Evolutionary conservation across 1,140 invertebrate species (phyloP).

Genomic region (Leptinotarsa defecta): DNA sequence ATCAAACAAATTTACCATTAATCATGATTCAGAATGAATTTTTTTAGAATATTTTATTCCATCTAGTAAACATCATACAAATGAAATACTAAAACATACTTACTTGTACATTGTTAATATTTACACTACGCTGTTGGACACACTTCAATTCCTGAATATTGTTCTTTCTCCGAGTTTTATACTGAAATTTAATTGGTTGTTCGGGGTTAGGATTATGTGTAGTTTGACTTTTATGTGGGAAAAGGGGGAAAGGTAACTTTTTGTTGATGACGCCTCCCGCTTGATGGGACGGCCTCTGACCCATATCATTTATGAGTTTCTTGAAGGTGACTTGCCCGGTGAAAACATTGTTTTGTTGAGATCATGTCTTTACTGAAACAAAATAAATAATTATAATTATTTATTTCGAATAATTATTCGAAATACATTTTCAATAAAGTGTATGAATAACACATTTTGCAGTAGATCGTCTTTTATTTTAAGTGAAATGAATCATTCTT

Average conservation of each 20-base stretch:
- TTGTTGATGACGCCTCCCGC: conserved; percentile 35
- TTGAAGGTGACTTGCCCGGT: neutral
- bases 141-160: conserved; percentile 19
- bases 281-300: conserved; percentile 49
- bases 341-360: neutral
- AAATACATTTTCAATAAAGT: no score
- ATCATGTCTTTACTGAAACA: neutral
- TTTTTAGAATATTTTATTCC: no score
- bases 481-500: no score
- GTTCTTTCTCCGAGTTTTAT: conserved; percentile 49
- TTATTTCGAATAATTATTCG: no score
- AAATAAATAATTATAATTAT: no score
- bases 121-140: conserved; percentile 22
- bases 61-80: no score
- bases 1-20: no score
- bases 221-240: conserved; percentile 38
- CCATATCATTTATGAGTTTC: conserved; percentile 48
- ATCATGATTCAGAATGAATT: no score
- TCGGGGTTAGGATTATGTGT: conserved; percentile 47
- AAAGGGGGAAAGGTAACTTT: conserved; percentile 46
- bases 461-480: no score
- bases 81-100: neutral
- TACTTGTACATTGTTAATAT: conserved; percentile 17
- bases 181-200: conserved; percentile 54
- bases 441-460: no score